These are phyloP conservation scores for Acleris holmiana DNA, from an alignment of 2,888 invertebrate species.

Conservation along the genomic window DNA sequence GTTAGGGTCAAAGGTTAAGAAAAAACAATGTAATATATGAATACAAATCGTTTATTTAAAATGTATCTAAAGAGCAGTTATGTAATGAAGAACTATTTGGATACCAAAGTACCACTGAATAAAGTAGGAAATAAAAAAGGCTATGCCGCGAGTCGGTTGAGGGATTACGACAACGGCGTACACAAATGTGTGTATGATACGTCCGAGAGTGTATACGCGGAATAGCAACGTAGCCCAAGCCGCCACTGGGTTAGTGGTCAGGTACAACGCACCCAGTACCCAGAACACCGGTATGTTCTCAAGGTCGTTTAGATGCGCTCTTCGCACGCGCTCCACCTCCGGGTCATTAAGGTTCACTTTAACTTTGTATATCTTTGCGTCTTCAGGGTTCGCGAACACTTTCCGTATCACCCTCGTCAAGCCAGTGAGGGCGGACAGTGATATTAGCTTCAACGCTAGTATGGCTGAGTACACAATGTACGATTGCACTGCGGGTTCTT, in stretches of 20 bases:
- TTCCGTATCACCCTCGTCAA: conserved; percentile 45
- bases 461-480: conserved; percentile 38
- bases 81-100: conserved; percentile 33
- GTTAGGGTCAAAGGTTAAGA: not conserved
- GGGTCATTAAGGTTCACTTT: conserved; percentile 68
- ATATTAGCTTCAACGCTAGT: conserved; percentile 36
- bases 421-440: conserved; percentile 13
- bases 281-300: conserved; percentile 85
- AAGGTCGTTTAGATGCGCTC: conserved; percentile 85
- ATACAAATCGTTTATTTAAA: not conserved
- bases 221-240: conserved; percentile 58
- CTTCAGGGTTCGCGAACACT: conserved; percentile 31
- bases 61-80: conserved; percentile 19
- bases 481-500: conserved; percentile 37
- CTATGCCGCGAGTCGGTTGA: conserved; percentile 57
- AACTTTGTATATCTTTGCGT: conserved; percentile 49
- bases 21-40: not conserved
- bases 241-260: conserved; percentile 73
- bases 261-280: conserved; percentile 75
- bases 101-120: conserved; percentile 37
- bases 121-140: conserved; percentile 38
- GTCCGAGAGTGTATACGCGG: conserved; percentile 69
- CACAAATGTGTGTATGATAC: conserved; percentile 81
- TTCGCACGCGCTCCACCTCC: conserved; percentile 78
- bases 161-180: conserved; percentile 79